Evolutionary conservation across 1,140 invertebrate genomes (phyloP), one percentile per base, ranked within the genome.

Genomic region (Brachionus plicatilis): DNA sequence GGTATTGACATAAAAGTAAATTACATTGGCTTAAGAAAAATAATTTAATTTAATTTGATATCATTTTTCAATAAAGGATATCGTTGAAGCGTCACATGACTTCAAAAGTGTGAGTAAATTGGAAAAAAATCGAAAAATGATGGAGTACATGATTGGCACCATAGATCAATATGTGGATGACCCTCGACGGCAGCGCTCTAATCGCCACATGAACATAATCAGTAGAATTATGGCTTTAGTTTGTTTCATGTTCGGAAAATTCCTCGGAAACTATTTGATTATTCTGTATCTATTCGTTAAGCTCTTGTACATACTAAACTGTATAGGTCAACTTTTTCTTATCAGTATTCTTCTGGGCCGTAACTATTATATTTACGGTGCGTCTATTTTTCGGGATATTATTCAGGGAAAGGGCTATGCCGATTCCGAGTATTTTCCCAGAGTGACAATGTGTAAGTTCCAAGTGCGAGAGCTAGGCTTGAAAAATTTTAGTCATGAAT

Each of bases 261-360:
- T 89, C n/a, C 89, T 90, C 82, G 91, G 91, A 29, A 89, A 89
- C 45, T 91, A 89, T 86, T 87, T 91, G 6, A 88, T 88, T 0
- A 87, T 88, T 7, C 86, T 91, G 5, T 91, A 91, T 86, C 87
- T 91, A 45, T 88, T 90, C 78, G 88, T 90, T 47, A 91, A 91
- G 85, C 66, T 91, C 6, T 86, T 91, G 0, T 91, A 90, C 85
- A 88, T 91, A 12, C 76, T 87, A 12, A 91, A 91, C 85, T 88
- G 90, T 50, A 85, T 91, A 24, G 87, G 88, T 37, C 91, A 91
- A 86, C 89, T 91, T 85, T 88, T 90, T 85, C 87, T 91, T 27
- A 86, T 91, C 33, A 90, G 90, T 83, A 87, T 87, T 14, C 91
- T 91, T 86, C 88, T 91, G 68, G 91, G 90, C 41, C 87, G 88